A percentile compares a stretch with the other conserved stretches of the same genome.
phyloP scores from a whole-genome alignment of 1,140 invertebrate genomes.

The Aphis gossypii region DNA sequence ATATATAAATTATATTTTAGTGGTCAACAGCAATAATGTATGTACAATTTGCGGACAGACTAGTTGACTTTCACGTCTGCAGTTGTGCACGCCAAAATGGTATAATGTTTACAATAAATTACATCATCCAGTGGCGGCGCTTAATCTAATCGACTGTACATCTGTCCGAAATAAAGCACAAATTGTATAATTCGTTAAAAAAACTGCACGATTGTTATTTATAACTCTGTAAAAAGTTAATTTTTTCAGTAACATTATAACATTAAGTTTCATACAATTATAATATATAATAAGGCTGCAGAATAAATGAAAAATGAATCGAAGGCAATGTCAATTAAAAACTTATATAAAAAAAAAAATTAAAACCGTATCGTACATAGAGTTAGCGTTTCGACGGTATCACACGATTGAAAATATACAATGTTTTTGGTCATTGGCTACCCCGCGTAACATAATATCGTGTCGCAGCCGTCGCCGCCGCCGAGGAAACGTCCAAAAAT shows the following conservation, averaged over 20 bases:
- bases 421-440: conserved; percentile 39
- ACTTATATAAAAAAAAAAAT: not conserved
- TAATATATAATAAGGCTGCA: too few relatives aligned
- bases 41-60: not conserved
- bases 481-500: conserved; percentile 47
- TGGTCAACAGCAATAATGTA: not conserved
- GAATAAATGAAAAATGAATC: not conserved
- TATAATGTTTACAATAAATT: conserved; percentile 17
- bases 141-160: too few relatives aligned
- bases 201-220: not conserved
- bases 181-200: not conserved
- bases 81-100: not conserved
- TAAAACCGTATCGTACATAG: not conserved
- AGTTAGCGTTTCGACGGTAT: not conserved
- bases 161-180: not conserved
- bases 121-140: not conserved
- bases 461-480: not conserved
- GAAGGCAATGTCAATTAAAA: not conserved
- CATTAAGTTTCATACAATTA: not conserved
- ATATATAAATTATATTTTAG: not conserved
- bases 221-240: not conserved
- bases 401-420: not conserved
- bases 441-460: conserved; percentile 46
- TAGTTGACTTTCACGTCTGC: not conserved
- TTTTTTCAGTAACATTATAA: not conserved